Base-by-base conservation (phyloP, 2,888 invertebrate genomes). In the Epistrophella euchroma region DNA sequence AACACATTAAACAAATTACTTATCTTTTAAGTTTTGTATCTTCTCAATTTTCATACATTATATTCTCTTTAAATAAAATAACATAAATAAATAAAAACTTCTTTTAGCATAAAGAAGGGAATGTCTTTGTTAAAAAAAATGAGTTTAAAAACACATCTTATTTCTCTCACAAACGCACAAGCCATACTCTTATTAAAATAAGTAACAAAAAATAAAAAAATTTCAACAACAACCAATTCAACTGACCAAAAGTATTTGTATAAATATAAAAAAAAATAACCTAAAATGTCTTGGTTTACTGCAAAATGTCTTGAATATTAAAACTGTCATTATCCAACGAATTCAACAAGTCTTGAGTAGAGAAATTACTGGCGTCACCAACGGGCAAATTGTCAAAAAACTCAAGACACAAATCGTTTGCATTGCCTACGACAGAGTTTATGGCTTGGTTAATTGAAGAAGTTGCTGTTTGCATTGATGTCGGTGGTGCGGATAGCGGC, bases 321-420 rank as follows among this genome's bases (percentile, higher is more conserved):
- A 96, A 95, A 88, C 94, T 94, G 90, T 95, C 95, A 90, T 95
- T 95, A 90, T 97, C 97, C 90, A 97, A 95, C 73, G 97, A 97
- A 93, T 95, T 97, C 89, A 97, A 94, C 88, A 97, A 93, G 91
- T 97, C 97, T 91, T 97, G 96, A 80, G 97, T 96, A 89, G 96
- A 95, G 92, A 96, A 95, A 90, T 95, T 95, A 90, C 94, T 94
- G 81, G 96, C 94, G 92, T 97, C 97, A 68, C 94, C 94, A 89
- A 96, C 94, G 75, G 96, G 95, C 92, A 97, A 94, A 93, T 96
- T 96, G 92, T 97, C 97, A 86, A 97, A 94, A 93, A 97, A 97
- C 93, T 97, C 97, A 89, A 97, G 94, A 92, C 95, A 96, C 92
- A 97, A 96, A 93, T 97, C 96, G 86, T 91, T 91, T 86, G 91